Base-by-base conservation (phyloP, 2,888 invertebrate genomes). In the Cotesia congregata region DNA sequence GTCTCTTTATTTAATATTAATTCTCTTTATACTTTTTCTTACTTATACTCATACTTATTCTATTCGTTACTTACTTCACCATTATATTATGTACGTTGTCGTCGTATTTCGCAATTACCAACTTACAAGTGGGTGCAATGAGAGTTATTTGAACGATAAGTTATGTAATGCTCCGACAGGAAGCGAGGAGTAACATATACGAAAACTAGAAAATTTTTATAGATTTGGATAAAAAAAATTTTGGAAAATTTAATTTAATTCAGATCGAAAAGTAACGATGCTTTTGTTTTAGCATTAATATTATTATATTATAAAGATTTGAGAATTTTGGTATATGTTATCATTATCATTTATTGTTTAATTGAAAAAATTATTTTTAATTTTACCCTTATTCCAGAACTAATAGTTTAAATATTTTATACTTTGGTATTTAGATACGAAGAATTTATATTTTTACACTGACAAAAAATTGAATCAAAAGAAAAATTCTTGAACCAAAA, bases 41-140 rank as follows among this genome's bases (percentile, higher is more conserved):
- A 30, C 3, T 30, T 30, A 30, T 30, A 30, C 30, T 30, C 30
- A 30, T 30, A 30, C 30, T 30, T 30, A 30, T 30, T 50, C 17
- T 38, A 39, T 59, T 70, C 15, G 15, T 67, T 62, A 62, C 15
- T 20, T 7, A 20, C 62, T 20, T 20, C 20, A 62, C 62, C 62
- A 62, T 62, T 17, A n/a, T 60, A n/a, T 65, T 40, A 5, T 68
- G 62, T 15, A 60, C 75, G 70, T 65, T 68, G 72, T 59, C 59
- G 50, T 73, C 50, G 61, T 41, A 78, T 81, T 81, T 80, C 79
- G 77, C 79, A 81, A 81, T 76, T 72, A 72, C 69, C 72, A 72
- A 73, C 30, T 30, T 30, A 30, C 79, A 81, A 80, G 81, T 80
- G 77, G 78, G 77, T 76, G 78, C 72, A 72, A 61, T 77, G 39